Evolutionary conservation across 2,113 vertebrate genomes (phyloP).

Genomic region (Epinephelus fuscoguttatus): DNA sequence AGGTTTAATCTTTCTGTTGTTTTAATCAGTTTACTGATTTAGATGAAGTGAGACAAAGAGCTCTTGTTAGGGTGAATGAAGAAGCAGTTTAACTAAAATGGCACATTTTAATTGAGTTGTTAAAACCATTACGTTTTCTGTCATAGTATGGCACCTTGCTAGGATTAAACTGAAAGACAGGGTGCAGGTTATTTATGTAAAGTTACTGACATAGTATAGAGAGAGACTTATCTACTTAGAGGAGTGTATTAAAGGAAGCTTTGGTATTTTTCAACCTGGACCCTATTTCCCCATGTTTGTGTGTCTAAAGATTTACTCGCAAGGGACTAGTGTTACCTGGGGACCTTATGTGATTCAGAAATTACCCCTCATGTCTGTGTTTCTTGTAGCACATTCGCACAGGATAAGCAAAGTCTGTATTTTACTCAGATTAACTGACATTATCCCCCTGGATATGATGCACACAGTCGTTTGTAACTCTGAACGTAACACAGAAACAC

Average conservation of each 20-base stretch:
- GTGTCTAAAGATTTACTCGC: no score
- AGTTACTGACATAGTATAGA: slow-evolving; percentile 23
- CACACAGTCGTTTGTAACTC: no score
- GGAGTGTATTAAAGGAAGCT: slow-evolving; percentile 13
- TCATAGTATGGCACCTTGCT: background rate
- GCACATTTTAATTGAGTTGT: slow-evolving; percentile 32
- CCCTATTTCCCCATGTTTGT: no score
- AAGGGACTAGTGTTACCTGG: no score
- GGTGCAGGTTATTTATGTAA: slow-evolving; percentile 14
- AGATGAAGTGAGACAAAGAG: slow-evolving; percentile 38
- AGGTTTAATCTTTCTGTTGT: slow-evolving; percentile 30
- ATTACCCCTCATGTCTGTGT: no score
- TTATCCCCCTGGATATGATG: no score
- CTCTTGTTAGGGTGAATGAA: slow-evolving; percentile 53
- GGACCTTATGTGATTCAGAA: no score
- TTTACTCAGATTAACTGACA: no score
- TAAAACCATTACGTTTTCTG: slow-evolving; percentile 8
- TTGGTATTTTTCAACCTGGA: no score
- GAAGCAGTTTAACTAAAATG: slow-evolving; percentile 6
- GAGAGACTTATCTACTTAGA: slow-evolving; percentile 14
- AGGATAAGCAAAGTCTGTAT: no score
- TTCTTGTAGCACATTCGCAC: no score
- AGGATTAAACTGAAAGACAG: slow-evolving; percentile 3
- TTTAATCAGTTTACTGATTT: slow-evolving; percentile 25
- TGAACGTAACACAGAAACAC: no score